Conservation (phyloP, 1,140 invertebrate species). For the Nasonia giraulti region DNA sequence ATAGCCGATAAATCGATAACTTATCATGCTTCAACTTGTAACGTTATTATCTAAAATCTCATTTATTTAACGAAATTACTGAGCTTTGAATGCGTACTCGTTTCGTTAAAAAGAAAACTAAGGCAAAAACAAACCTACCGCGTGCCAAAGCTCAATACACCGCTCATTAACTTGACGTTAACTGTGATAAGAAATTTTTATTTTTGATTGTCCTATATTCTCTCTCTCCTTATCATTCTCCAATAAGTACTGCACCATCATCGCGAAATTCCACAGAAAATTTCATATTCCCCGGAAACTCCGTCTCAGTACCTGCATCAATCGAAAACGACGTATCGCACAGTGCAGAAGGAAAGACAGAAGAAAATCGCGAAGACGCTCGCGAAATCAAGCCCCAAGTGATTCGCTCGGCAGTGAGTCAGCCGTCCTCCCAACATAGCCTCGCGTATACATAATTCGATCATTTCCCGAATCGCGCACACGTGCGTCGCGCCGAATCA, state of each 20-base stretch:
- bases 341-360: neutral
- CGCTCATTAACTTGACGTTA: no score
- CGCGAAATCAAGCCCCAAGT: conserved; percentile 1
- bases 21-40: no score
- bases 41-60: no score
- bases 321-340: no score
- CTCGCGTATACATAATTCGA: conserved; percentile 36
- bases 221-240: no score
- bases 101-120: no score
- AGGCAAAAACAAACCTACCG: neutral
- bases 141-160: no score
- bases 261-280: neutral
- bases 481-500: neutral
- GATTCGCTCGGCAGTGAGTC: neutral
- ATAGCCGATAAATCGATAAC: no score
- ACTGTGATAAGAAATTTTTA: neutral
- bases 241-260: neutral
- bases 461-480: neutral
- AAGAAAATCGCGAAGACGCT: neutral
- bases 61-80: neutral
- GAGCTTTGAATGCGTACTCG: neutral
- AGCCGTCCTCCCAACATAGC: neutral
- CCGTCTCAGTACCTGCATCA: no score
- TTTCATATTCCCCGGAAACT: neutral
- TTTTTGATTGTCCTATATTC: no score